phyloP scores from a whole-genome alignment of 2,797 vertebrate genomes.

The Philypnodon macrostomus region DNA sequence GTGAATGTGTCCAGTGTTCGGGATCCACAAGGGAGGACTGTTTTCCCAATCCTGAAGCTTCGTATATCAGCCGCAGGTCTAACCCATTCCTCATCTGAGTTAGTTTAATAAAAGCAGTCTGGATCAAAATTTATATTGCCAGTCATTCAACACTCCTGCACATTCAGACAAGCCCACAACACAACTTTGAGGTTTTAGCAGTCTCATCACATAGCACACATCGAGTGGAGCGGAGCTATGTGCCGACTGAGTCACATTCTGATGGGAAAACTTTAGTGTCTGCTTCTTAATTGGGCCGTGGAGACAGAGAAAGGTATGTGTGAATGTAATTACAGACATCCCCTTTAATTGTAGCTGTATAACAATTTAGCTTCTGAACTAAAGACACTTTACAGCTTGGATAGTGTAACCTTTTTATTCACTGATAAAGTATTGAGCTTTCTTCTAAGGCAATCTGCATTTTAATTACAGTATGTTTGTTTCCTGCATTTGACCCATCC shows the following conservation, averaged over 20 bases:
- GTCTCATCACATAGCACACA: constrained; percentile 47
- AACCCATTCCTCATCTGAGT: constrained; percentile 19
- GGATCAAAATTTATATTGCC: constrained; percentile 20
- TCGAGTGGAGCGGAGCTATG: constrained; percentile 35
- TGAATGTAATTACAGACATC: constrained; percentile 50
- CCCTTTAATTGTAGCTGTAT: background rate
- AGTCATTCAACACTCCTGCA: constrained; percentile 20
- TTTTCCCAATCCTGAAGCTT: constrained; percentile 28
- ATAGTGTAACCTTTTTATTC: too few species aligned
- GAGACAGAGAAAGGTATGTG: constrained; percentile 30
- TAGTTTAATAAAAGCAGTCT: constrained; percentile 45
- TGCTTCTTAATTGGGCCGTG: constrained; percentile 32
- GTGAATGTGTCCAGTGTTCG: constrained; percentile 68
- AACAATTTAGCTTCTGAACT: background rate
- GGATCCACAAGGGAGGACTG: constrained; percentile 53
- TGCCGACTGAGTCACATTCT: constrained; percentile 53
- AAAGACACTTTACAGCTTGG: background rate
- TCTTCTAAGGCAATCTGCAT: too few species aligned
- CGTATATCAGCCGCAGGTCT: constrained; percentile 25
- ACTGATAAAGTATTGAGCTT: too few species aligned
- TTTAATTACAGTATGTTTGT: too few species aligned
- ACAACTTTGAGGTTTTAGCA: constrained; percentile 41
- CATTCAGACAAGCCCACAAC: too few species aligned
- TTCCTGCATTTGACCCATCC: too few species aligned
- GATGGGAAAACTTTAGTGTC: constrained; percentile 46